Evolutionary conservation across 2,113 vertebrate species (phyloP).

Genomic region (Malurus cyaneus): DNA sequence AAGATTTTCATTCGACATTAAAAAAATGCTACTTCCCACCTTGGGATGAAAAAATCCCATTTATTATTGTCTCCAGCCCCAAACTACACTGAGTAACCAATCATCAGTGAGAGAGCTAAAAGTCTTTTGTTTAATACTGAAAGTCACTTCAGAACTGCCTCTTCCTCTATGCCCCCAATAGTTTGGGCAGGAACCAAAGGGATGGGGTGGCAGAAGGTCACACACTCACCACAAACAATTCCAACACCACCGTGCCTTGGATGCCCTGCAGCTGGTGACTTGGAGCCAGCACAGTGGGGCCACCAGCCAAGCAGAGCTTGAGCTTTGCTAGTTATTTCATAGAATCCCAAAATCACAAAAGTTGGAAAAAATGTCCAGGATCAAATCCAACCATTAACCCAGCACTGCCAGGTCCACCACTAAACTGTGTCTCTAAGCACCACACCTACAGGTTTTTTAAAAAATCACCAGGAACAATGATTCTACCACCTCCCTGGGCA

Average conservation of each 20-base stretch:
- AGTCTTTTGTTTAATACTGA: background rate
- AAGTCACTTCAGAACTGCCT: background rate
- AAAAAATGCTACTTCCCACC: background rate
- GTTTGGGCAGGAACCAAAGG: background rate
- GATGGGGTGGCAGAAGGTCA: background rate
- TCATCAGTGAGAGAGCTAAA: background rate
- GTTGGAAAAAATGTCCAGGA: background rate
- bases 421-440: background rate
- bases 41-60: background rate
- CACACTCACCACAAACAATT: fast-evolving
- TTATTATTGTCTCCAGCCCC: background rate
- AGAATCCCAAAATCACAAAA: background rate
- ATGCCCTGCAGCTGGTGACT: fast-evolving
- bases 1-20: background rate
- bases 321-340: fast-evolving
- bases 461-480: background rate
- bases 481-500: background rate
- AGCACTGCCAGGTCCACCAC: background rate
- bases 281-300: fast-evolving
- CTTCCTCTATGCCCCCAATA: background rate
- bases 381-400: background rate
- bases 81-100: background rate
- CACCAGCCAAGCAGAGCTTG: background rate
- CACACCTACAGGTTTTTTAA: background rate
- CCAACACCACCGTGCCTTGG: fast-evolving